Evolutionary conservation across 64 coral and sea anemone species (phyloP), one percentile per base, ranked within the genome.

Genomic region (Stichodactyla mertensii): DNA sequence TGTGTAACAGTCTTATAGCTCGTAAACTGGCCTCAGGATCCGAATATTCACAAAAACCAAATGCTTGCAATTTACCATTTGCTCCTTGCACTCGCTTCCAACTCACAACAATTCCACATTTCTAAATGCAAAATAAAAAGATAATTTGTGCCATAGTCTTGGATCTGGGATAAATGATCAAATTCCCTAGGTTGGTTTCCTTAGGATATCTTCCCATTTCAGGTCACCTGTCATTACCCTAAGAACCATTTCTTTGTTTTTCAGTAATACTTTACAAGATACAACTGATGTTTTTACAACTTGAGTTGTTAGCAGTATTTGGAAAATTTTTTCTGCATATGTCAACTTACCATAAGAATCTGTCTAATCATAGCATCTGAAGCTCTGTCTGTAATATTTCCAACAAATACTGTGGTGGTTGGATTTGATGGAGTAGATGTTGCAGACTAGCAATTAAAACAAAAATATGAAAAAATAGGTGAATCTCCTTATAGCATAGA

Each of bases 341-440:
- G 51, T 54, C 1, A 74, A 92, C 95, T 67, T 91, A 99, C 97
- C 97, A 94, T 99, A 74, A 99, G 85, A 7, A 99, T 95, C 74
- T 99, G 97, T 83, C 97, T 99, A 80, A 99, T 88, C 88, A 99
- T 93, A 80, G 97, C 91, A 89, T 99, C 97, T 64, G 90, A 92
- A 54, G 97, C 97, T 71, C 91, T 85, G 58, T 99, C 97, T 92
- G 97, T 99, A 83, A 99, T 99, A 86, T 99, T 99, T 89, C 97
- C 97, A 92, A 99, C 97, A 95, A 99, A 99, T 84, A 99, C 97
- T 71, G 97, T 99, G 36, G 88, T 94, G 80, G 97, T 95, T 83
- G 88, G 93, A 64, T 85, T 85, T 16, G 83, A 64, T 26, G 83
- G 78, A 81, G 51, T 81, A 71, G 11, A 45, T 45, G 36, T 19